Percentiles rank a stretch among this genome's conserved stretches.
These are phyloP conservation scores for Drosophila percnosoma DNA, from an alignment of 2,888 invertebrate genomes.

Conservation along the genomic window DNA sequence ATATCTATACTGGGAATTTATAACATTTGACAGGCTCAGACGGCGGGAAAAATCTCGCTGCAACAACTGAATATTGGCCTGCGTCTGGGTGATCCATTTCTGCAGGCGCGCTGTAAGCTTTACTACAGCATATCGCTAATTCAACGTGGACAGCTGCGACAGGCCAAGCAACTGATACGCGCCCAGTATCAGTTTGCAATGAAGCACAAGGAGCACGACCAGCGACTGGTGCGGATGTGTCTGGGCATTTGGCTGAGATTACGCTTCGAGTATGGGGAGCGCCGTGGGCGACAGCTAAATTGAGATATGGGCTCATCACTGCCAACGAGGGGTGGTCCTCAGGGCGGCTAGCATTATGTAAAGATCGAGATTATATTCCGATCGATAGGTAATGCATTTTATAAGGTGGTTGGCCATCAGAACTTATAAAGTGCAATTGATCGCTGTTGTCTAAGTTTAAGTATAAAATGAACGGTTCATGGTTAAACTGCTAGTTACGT, in stretches of 20 bases:
- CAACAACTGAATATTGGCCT: constrained; percentile 93
- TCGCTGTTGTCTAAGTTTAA: constrained; percentile 14
- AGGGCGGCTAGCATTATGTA: not conserved
- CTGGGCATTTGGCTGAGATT: constrained; percentile 94
- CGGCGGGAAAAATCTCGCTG: constrained; percentile 94
- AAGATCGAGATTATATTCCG: not conserved
- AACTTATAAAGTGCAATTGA: not conserved
- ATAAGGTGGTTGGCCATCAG: not conserved
- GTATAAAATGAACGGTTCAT: not conserved
- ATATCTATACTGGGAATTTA: not conserved
- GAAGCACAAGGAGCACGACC: constrained; percentile 85
- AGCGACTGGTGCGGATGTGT: constrained; percentile 91
- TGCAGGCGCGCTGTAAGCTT: constrained; percentile 93
- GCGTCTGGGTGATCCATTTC: constrained; percentile 92
- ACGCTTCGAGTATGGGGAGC: constrained; percentile 84
- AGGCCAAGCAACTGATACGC: constrained; percentile 88
- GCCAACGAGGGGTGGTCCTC: not conserved
- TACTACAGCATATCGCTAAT: constrained; percentile 95
- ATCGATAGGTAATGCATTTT: not conserved
- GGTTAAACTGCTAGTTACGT: constrained; percentile 21
- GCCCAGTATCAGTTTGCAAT: constrained; percentile 86
- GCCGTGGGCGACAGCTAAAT: constrained; percentile 19
- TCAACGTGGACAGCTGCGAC: constrained; percentile 90
- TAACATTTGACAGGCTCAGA: constrained; percentile 89
- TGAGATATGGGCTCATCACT: not conserved